Evolutionary conservation across 1,140 invertebrate species (phyloP).

Genomic region (Nasonia longicornis): DNA sequence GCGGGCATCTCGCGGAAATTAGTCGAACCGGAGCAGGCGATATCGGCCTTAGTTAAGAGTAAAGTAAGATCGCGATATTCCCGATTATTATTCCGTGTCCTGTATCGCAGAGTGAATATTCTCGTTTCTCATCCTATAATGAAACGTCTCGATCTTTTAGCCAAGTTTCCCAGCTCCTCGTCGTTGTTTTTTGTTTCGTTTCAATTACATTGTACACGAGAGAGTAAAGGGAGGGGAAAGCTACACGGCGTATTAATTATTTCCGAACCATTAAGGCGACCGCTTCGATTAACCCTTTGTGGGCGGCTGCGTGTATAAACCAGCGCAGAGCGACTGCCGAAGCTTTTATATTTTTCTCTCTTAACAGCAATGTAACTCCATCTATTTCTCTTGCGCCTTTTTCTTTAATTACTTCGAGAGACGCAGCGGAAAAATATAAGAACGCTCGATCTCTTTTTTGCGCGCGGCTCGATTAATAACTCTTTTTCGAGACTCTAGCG

Average conservation of each 20-base stretch:
- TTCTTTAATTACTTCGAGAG: conserved; percentile 3
- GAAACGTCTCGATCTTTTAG: not conserved
- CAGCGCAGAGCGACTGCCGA: not conserved
- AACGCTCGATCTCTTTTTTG: no score
- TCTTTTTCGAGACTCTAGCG: no score
- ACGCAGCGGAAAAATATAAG: not conserved
- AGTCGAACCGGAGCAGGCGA: no score
- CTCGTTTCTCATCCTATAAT: not conserved
- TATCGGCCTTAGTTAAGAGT: no score
- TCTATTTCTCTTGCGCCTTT: not conserved
- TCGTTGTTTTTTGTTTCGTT: not conserved
- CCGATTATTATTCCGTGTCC: not conserved
- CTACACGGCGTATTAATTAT: conserved; percentile 9
- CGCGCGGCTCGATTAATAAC: no score
- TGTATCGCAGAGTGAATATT: not conserved
- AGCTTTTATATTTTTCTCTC: not conserved
- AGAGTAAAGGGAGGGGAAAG: not conserved
- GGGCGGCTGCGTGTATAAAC: not conserved
- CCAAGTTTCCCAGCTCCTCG: no score
- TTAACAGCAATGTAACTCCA: not conserved
- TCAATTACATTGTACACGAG: not conserved
- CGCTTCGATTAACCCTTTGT: conserved; percentile 15
- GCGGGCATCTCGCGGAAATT: not conserved
- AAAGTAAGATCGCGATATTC: not conserved
- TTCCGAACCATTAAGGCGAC: conserved; percentile 11